Conservation (phyloP, 2,113 vertebrate species). For the Phrynocephalus versicolor region DNA sequence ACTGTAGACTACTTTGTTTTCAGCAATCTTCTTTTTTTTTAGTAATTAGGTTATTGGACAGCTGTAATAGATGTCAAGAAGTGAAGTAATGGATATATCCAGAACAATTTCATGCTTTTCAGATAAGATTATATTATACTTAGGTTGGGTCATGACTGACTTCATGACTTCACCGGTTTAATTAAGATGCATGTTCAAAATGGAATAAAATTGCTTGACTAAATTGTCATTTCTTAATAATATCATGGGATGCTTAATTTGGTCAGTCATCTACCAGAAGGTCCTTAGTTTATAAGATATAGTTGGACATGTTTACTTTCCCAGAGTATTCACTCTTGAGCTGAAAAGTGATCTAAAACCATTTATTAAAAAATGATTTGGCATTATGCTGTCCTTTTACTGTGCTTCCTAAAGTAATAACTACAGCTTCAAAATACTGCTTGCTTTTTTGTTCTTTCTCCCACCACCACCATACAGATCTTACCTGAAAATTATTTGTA, state of each 20-base stretch:
- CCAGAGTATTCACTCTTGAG: constrained; percentile 8
- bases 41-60: constrained; percentile 63
- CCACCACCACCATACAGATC: too few species aligned
- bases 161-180: constrained; percentile 63
- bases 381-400: background rate
- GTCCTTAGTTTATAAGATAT: constrained; percentile 36
- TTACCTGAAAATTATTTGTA: too few species aligned
- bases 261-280: constrained; percentile 35
- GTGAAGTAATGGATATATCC: constrained; percentile 62
- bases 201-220: constrained; percentile 44
- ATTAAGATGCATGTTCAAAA: constrained; percentile 64
- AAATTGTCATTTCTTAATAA: constrained; percentile 48
- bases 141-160: constrained; percentile 58
- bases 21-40: constrained; percentile 59
- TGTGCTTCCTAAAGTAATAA: background rate
- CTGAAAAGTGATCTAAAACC: background rate
- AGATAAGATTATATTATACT: constrained; percentile 67
- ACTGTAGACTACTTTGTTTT: constrained; percentile 40
- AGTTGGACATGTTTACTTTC: constrained; percentile 21
- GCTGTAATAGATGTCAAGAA: constrained; percentile 64
- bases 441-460: background rate
- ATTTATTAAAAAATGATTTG: background rate
- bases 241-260: constrained; percentile 41
- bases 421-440: background rate
- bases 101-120: constrained; percentile 73